Percentiles rank a stretch among this genome's conserved stretches.
Conservation (phyloP, 2,113 vertebrate species). For the Etia nguti region DNA sequence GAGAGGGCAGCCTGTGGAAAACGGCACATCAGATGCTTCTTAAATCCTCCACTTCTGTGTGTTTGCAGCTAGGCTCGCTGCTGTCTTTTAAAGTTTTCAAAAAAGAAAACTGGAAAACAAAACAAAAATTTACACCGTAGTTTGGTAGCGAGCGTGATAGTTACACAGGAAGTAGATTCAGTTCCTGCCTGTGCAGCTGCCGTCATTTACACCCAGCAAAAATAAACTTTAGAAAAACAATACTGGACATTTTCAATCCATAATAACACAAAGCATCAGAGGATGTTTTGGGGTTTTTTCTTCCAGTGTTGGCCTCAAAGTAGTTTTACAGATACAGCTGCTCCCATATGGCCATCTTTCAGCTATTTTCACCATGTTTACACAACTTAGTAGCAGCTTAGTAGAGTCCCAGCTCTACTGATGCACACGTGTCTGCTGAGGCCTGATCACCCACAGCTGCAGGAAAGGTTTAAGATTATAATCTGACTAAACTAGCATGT, state of each 20-base stretch:
- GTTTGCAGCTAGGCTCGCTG: background rate
- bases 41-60: background rate
- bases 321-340: background rate
- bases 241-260: background rate
- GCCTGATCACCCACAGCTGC: background rate
- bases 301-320: slow-evolving; percentile 45
- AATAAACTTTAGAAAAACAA: background rate
- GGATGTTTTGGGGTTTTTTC: background rate
- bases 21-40: background rate
- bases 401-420: background rate
- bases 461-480: background rate
- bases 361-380: background rate
- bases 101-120: background rate
- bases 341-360: background rate
- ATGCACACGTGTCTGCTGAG: background rate
- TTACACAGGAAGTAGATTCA: background rate
- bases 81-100: background rate
- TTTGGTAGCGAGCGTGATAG: background rate
- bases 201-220: background rate
- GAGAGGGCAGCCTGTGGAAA: background rate
- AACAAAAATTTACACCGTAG: background rate
- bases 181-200: background rate
- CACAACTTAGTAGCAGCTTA: background rate
- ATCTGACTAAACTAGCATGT: background rate
- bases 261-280: background rate